Conservation (phyloP, 1,140 invertebrate genomes). For the Schlechtendalia chinensis region DNA sequence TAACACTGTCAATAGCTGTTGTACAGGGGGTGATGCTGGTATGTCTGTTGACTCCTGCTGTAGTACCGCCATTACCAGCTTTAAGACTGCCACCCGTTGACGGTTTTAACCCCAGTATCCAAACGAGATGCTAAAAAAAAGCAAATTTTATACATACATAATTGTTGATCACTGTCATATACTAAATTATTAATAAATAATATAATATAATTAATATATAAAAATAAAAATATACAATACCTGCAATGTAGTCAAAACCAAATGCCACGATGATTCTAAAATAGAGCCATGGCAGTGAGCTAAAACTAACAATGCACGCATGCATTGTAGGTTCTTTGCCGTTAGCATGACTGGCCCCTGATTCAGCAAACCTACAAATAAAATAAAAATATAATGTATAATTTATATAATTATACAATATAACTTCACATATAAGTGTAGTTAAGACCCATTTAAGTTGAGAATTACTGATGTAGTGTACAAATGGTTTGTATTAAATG, state of each 20-base stretch:
- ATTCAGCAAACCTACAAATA: slow-evolving; percentile 62
- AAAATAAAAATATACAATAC: slow-evolving; percentile 41
- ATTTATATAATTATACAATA: background rate
- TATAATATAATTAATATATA: background rate
- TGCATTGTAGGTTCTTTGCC: slow-evolving; percentile 94
- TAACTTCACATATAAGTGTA: no score
- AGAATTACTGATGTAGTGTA: background rate
- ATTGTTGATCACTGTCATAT: background rate
- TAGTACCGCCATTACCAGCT: slow-evolving; percentile 69
- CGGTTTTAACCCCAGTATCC: slow-evolving; percentile 95
- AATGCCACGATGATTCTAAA: slow-evolving; percentile 90
- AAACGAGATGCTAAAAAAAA: slow-evolving; percentile 79
- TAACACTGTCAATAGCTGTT: background rate
- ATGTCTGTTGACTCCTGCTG: slow-evolving; percentile 44
- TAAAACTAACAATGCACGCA: slow-evolving; percentile 82
- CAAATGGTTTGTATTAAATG: no score
- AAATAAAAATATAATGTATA: background rate
- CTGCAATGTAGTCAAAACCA: slow-evolving; percentile 89
- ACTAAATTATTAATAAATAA: background rate
- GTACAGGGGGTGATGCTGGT: background rate
- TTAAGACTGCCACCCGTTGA: slow-evolving; percentile 89
- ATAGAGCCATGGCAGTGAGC: slow-evolving; percentile 91
- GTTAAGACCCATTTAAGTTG: background rate
- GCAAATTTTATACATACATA: background rate
- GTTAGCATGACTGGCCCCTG: slow-evolving; percentile 98